Base-by-base conservation (phyloP, 2,888 invertebrate species). In the Nephrotoma appendiculata region DNA sequence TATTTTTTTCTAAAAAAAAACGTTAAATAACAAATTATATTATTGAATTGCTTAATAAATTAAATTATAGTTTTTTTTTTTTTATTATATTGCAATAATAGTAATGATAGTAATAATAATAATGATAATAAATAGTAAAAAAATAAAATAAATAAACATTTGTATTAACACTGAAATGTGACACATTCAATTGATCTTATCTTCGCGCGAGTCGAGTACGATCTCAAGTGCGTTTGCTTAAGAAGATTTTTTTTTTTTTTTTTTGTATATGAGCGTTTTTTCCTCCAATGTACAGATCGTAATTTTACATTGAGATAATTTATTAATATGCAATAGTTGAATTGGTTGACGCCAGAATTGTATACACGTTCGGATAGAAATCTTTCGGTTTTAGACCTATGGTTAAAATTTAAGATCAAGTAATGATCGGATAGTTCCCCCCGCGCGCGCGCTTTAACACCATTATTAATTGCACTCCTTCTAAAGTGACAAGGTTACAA, bases 161-260 rank as follows among this genome's bases (percentile, higher is more conserved):
- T 84, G 84, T 84, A 42, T 84, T 84, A 84, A 84, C 43, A 84
- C 84, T 84, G 43, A 84, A 84, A 84, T 42, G 84, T 84, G 41
- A 43, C 84, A 84, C 43, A 42, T n/a, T 84, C 43, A 42, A 84
- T 84, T 41, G 43, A 84, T 84, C 84, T 84, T 84, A 84, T 71
- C 71, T 71, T 71, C 71, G 19, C 71, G 71, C 71, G 31, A 71
- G 7, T 71, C 71, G 71, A 71, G 71, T 71, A 31, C 11, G 31
- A 71, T 71, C 71, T 71, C 71, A 31, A 71, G 71, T 71, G 71
- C 71, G 71, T 71, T 71, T 71, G 31, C 71, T 71, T 71, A 71
- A 71, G 71, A 71, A 31, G 71, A 71, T n/a, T n/a, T n/a, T n/a
- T n/a, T n/a, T n/a, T n/a, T 9, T 71, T 71, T 71, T 71, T 9